Conservation (phyloP, 2,888 invertebrate genomes). For the Tenthredo distinguenda region DNA sequence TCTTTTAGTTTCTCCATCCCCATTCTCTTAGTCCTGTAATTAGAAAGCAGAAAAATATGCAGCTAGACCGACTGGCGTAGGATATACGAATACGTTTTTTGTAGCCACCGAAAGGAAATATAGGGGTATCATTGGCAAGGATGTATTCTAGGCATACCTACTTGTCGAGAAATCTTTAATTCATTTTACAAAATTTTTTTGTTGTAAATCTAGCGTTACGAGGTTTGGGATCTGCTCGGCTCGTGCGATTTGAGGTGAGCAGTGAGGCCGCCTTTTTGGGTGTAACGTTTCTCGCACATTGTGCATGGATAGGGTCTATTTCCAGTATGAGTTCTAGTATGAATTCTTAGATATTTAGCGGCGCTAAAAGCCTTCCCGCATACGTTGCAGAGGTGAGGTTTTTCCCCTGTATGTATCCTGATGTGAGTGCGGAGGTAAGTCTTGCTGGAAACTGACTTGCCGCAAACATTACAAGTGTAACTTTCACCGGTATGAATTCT, state of each 20-base stretch:
- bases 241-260: not conserved
- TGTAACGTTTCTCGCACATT: constrained; percentile 74
- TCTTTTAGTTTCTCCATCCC: not conserved
- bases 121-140: not conserved
- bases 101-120: not conserved
- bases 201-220: not conserved
- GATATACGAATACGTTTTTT: not conserved
- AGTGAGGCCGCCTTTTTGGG: constrained; percentile 69
- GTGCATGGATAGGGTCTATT: constrained; percentile 75
- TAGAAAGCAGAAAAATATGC: constrained; percentile 33
- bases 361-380: constrained; percentile 69
- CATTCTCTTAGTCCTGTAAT: not conserved
- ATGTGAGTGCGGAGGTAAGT: constrained; percentile 83
- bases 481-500: constrained; percentile 71
- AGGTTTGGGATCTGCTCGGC: not conserved
- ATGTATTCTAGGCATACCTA: not conserved
- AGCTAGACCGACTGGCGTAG: not conserved
- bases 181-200: not conserved
- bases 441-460: constrained; percentile 81
- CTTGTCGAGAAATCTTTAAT: not conserved
- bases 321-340: constrained; percentile 74
- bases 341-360: constrained; percentile 75
- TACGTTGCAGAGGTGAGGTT: constrained; percentile 80
- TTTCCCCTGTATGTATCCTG: constrained; percentile 83
- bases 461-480: constrained; percentile 80